A percentile compares a stretch with the other conserved stretches of the same genome.
These are phyloP conservation scores for Colistium nudipinnis DNA, from an alignment of 2,113 vertebrate species.

Conservation along the genomic window DNA sequence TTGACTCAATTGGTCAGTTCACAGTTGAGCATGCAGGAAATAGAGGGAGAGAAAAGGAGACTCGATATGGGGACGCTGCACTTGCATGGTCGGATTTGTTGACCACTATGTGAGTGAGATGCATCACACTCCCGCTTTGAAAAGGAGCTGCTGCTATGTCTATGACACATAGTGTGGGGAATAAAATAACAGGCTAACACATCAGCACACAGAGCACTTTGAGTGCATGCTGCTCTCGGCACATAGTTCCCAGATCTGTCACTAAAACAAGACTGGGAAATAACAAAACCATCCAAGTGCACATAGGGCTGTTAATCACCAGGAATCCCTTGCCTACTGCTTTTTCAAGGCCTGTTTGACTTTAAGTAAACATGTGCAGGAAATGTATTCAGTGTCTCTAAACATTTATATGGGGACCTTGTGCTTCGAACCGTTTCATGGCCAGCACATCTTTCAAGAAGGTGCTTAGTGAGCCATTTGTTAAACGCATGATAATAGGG, in stretches of 20 bases:
- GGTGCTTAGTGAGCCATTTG: slow-evolving; percentile 71
- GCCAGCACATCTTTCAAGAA: slow-evolving; percentile 71
- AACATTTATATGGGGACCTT: slow-evolving; percentile 75
- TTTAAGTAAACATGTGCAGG: slow-evolving; percentile 77
- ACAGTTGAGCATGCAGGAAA: not conserved
- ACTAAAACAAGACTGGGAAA: slow-evolving; percentile 69
- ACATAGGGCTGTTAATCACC: slow-evolving; percentile 72
- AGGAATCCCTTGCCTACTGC: slow-evolving; percentile 59
- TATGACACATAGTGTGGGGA: slow-evolving; percentile 1
- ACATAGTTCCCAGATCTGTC: slow-evolving; percentile 71
- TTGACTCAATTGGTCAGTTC: not conserved
- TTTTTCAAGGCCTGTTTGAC: slow-evolving; percentile 80
- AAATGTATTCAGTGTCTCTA: slow-evolving; percentile 78
- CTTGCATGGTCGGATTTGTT: slow-evolving; percentile 6
- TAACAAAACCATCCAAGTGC: slow-evolving; percentile 63
- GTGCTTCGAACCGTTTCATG: slow-evolving; percentile 72
- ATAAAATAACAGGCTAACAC: slow-evolving; percentile 51
- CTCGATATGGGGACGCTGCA: not conserved
- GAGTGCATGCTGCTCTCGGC: slow-evolving; percentile 25
- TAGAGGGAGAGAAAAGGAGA: not conserved
- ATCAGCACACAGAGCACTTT: slow-evolving; percentile 42
- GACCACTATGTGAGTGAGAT: not conserved
- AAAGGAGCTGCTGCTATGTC: not conserved
- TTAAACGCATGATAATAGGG: slow-evolving; percentile 68
- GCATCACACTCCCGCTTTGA: not conserved